Evolutionary conservation across 2,113 vertebrate genomes (phyloP).

Genomic region (Sylvilagus bachmani): DNA sequence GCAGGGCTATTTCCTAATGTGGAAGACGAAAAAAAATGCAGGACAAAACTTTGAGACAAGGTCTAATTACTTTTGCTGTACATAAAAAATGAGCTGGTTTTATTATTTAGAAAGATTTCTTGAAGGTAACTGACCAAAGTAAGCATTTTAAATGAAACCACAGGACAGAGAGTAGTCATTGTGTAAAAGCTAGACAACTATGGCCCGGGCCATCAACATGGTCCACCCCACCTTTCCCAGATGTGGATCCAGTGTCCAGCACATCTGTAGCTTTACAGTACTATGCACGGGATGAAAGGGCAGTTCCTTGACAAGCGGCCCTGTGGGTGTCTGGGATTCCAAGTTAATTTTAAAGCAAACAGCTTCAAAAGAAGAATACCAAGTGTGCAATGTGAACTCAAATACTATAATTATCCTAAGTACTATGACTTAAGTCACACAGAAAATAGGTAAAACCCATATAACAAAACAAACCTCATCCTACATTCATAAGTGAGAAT

Average conservation of each 20-base stretch:
- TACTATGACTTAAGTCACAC: constrained; percentile 16
- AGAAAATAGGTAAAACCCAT: not conserved
- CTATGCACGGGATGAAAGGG: not conserved
- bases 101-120: not conserved
- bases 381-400: not conserved
- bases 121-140: not conserved
- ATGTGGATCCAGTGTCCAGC: not conserved
- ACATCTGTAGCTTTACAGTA: not conserved
- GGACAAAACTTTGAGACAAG: not conserved
- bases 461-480: not conserved
- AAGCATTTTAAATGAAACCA: constrained; percentile 7
- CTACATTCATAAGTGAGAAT: not conserved
- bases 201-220: not conserved
- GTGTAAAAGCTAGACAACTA: not conserved
- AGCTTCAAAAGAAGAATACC: constrained; percentile 26
- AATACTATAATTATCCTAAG: constrained; percentile 1
- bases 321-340: not conserved
- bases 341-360: not conserved
- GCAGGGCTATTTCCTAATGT: too few relatives aligned
- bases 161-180: not conserved
- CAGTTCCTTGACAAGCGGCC: not conserved
- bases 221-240: not conserved
- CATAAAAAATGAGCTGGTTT: not conserved
- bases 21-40: not conserved
- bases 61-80: not conserved